Evolutionary conservation across 2,113 vertebrate species (phyloP), one percentile per base, ranked within the genome.

Genomic region (Xenopus tropicalis): DNA sequence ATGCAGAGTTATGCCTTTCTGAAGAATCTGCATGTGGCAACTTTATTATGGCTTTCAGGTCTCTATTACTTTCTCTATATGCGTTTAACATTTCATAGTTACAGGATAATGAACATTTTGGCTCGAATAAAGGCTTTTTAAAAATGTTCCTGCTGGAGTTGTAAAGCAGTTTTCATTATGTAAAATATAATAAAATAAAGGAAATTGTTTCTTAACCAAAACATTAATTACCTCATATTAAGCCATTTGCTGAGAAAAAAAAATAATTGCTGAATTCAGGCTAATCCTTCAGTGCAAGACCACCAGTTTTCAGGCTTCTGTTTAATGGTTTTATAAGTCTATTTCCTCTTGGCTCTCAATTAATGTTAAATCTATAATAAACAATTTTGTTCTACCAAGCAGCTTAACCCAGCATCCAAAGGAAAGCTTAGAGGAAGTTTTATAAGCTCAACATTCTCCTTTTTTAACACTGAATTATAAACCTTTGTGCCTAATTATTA

Each of bases 31-130:
- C 12, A 20, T 21, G 23, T 56, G 14, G 21, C 19, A 46, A 62
- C 14, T 56, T 25, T 42, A 25, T 66, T 48, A 14, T 22, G 3
- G 12, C 19, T 21, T 14, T 46, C 14, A 23, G 20, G 20, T 66
- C 5, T 3, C 61, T 80, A 57, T 69, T 23, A 24, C 68, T 77
- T 74, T 72, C 42, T 78, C 64, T 21, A 16, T 79, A 78, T 77
- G 63, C 70, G 54, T 80, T 84, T 81, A 85, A 85, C 79, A 82
- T 79, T 65, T 79, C 80, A 81, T 42, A 80, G 62, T 61, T 78
- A 66, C 19, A 63, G 80, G 77, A 84, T 82, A 85, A 83, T 81
- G 81, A 83, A 51, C 78, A 84, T 79, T 79, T 67, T 0, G 11
- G 85, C 83, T 81, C 84, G 82, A 85, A 83, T 61, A 61, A 66